Base-by-base conservation (phyloP, 2,797 vertebrate genomes). In the Aulostomus chinensis region DNA sequence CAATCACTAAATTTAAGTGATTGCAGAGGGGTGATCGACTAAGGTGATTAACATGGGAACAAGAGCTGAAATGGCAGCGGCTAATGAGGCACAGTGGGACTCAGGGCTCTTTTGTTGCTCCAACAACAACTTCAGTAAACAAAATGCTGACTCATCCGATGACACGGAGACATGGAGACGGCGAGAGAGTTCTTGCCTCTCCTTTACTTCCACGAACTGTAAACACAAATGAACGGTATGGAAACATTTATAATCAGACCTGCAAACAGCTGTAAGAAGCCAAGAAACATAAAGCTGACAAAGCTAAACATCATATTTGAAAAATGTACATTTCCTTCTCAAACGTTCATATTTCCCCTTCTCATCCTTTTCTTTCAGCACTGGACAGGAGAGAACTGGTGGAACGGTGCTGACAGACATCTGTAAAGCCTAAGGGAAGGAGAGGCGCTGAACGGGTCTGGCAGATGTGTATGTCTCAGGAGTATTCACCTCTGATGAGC, bases 71-170 rank as follows among this genome's bases (percentile, higher is more conserved):
- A 90, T 90, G 51, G 56, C 88, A 89, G 73, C 58, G 75, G 73
- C 80, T 95, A 93, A 92, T 94, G 91, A 93, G 59, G 63, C 89
- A 78, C 85, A 81, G 80, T 86, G 86, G 86, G 78, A 93, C 88
- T 89, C 74, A 85, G 91, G 88, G 86, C 68, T 57, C 72, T 58
- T 69, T 68, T 66, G 68, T 67, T 76, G 68, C 59, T 87, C 60
- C 65, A 59, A 39, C 81, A 80, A 59, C 66, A 68, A 63, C 58
- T 65, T 76, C 66, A 71, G 73, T 88, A 90, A 92, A 90, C 74
- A 90, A 88, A 75, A 76, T 57, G 84, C 80, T 72, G 41, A 84
- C 80, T 90, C 86, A 66, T 81, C 39, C 41, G 24, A 38, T 78
- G 67, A 65, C 68, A 78, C 37, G 13, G 54, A 56, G 45, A 46